phyloP scores from a whole-genome alignment of 2,113 vertebrate genomes.

The Pluvialis apricaria region DNA sequence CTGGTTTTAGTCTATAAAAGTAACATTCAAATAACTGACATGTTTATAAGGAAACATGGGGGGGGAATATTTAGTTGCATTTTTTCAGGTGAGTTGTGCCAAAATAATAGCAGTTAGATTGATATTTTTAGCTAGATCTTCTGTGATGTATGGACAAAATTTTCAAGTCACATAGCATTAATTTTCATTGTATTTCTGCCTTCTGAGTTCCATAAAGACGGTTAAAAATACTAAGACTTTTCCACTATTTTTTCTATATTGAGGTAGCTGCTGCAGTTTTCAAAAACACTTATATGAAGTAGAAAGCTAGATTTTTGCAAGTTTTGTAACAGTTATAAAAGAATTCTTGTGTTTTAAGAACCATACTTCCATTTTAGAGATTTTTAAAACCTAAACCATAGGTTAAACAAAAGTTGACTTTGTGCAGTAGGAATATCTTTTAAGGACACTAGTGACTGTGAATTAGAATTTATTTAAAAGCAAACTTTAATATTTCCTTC shows the following conservation, averaged over 20 bases:
- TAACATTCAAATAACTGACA: neutral
- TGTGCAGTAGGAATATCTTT: neutral
- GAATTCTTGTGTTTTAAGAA: neutral
- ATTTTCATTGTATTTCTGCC: neutral
- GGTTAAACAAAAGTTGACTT: neutral
- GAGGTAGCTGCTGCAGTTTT: neutral
- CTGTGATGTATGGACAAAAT: neutral
- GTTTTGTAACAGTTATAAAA: neutral
- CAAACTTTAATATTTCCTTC: neutral
- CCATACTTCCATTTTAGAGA: neutral
- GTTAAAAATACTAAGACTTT: neutral
- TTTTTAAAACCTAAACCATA: neutral
- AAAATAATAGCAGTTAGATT: neutral
- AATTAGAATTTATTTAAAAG: conserved; percentile 9
- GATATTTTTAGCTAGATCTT: neutral
- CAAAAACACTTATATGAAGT: neutral
- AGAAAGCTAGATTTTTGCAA: conserved; percentile 4
- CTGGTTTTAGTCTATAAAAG: neutral
- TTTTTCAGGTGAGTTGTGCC: neutral
- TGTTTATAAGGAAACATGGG: neutral
- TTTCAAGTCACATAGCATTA: neutral
- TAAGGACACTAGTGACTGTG: neutral
- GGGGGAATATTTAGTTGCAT: neutral
- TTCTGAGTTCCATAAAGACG: neutral
- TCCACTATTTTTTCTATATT: neutral